phyloP scores from a whole-genome alignment of 1,140 invertebrate genomes.

The Pseudomyrmex dendroicus region DNA sequence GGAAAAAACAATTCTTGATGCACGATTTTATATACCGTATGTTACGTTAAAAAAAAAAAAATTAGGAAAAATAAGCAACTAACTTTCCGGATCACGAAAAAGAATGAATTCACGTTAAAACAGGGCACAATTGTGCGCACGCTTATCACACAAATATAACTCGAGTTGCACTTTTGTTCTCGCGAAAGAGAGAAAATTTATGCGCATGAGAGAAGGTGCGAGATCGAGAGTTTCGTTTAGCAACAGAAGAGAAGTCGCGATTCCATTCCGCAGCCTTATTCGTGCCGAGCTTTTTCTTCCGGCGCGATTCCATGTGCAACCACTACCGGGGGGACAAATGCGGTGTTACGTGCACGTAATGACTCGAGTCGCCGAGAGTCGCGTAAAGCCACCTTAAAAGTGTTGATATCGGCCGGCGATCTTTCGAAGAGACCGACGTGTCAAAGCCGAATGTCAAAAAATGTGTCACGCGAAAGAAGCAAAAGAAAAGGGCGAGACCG shows the following conservation, averaged over 20 bases:
- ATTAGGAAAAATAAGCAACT: not conserved
- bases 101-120: not conserved
- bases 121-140: not conserved
- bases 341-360: conserved; percentile 68
- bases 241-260: conserved; percentile 7
- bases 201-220: not conserved
- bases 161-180: not conserved
- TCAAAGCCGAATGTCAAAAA: conserved; percentile 68
- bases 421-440: conserved; percentile 64
- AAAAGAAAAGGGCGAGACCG: conserved; percentile 40
- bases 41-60: no score
- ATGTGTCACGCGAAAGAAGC: conserved; percentile 67
- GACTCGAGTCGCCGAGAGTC: conserved; percentile 5
- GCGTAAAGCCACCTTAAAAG: conserved; percentile 42
- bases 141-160: not conserved
- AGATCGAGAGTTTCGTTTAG: conserved; percentile 17
- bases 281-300: conserved; percentile 23
- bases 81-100: not conserved
- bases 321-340: conserved; percentile 12
- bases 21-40: not conserved
- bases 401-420: conserved; percentile 69
- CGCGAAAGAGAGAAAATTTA: not conserved
- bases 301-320: conserved; percentile 45
- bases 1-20: not conserved
- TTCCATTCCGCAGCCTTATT: conserved; percentile 23